Base-by-base conservation (phyloP, 2,888 invertebrate species). In the Litoditis marina region DNA sequence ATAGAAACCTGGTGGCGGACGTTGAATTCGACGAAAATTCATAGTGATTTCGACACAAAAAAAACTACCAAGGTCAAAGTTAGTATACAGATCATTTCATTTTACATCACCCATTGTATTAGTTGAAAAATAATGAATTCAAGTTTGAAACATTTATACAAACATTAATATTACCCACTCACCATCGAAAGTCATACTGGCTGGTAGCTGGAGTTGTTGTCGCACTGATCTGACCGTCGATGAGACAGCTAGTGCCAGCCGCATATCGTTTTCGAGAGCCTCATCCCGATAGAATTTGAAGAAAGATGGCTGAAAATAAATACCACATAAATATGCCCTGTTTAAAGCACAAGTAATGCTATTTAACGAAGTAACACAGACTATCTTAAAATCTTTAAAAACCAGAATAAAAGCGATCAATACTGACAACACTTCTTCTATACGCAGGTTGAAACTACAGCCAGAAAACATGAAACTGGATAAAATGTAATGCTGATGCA, bases 201-300 rank as follows among this genome's bases (percentile, higher is more conserved):
- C 50, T 1, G 73, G 65, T 4, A 76, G 36, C 34, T 67, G 54
- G 7, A 74, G 60, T n/a, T 69, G 63, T 31, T 68, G 63, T 11
- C 71, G 61, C 0, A 68, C 49, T 8, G 71, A 71, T 52, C 76
- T 58, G 2, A 66, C 63, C 0, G 68, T 60, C 0, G 69, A 50
- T 31, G 66, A 64, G 0, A 63, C 61, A 13, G 74, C 66, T 13
- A 74, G 63, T 19, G 69, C 32, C 22, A 68, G 19, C 32, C 62
- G 42, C 66, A 76, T 67, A 0, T 53, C 34, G n/a, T 61, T 44
- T 50, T 74, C 73, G 25, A 76, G 59, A 11, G 66, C 70, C 27
- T 63, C 62, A 44, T 73, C 65, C 13, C 66, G 49, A 51, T 69
- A 61, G 30, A 69, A 66, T 55, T 62, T 47, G 59, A 73, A 68